Evolutionary conservation across 2,797 vertebrate species (phyloP), one percentile per base, ranked within the genome.

Genomic region (Aselliscus stoliczkanus): DNA sequence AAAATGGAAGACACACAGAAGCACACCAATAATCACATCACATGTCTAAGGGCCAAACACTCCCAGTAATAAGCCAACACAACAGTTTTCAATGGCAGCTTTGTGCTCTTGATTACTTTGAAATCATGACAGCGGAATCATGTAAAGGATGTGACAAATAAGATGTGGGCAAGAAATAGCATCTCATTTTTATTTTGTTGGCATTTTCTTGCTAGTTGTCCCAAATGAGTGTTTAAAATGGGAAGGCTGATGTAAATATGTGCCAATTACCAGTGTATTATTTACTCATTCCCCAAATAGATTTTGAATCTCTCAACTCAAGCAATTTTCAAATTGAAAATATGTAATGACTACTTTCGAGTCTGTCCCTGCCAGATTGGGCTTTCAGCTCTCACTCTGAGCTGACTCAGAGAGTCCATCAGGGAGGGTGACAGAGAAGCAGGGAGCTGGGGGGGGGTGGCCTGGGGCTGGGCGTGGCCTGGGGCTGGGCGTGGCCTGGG

Each of bases 321-420:
- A 87, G 96, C 95, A 62, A 72, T 96, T 94, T 95, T 91, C 81
- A 96, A 72, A 81, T 92, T 84, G 93, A 94, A 93, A 89, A 87
- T 96, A 90, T 88, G 8, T 96, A 96, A 97, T 97, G 92, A 86
- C 97, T 77, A 58, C 92, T 92, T 93, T 87, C 88, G 84, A 92
- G 76, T 47, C 69, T 67, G 82, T 79, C 92, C 75, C 72, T 94
- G 93, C 72, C 82, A 93, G 67, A 94, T 85, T 77, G 93, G 56
- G 87, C 84, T 95, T 50, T 84, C 64, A 58, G 82, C 44, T 62
- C 50, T 54, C 0, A 0, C 75, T 90, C 4, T 20, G 23, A 44
- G 95, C 70, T 96, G 94, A 90, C 76, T 84, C 93, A 88, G 94
- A 25, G 80, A 76, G 2, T 56, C 83, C 76, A 27, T 72, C 65